Percentiles rank a stretch among this genome's conserved stretches.
phyloP scores from a whole-genome alignment of 2,113 vertebrate species.

The Lota lota region DNA sequence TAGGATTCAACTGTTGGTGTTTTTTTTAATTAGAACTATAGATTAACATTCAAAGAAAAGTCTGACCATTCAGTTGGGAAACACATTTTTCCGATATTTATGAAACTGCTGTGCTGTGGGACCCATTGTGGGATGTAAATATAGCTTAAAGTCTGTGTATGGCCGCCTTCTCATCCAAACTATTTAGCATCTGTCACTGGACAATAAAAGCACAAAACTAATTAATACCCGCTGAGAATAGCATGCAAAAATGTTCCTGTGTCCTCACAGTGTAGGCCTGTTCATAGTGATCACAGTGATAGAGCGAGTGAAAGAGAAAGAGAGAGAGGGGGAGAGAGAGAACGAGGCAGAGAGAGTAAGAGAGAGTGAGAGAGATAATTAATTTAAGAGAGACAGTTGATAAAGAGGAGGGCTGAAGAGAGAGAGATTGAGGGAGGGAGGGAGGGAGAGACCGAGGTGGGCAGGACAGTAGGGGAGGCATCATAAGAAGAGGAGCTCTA shows the following conservation, averaged over 20 bases:
- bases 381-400: conserved; percentile 52
- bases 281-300: conserved; percentile 49
- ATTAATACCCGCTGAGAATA: conserved; percentile 56
- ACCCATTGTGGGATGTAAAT: conserved; percentile 18
- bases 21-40: conserved; percentile 31
- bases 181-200: conserved; percentile 48
- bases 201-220: conserved; percentile 48
- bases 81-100: background rate
- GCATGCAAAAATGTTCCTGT: conserved; percentile 49
- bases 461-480: background rate
- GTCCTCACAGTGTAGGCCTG: conserved; percentile 66
- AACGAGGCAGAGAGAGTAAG: conserved; percentile 20
- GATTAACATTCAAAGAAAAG: conserved; percentile 2
- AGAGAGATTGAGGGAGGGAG: conserved; percentile 35
- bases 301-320: conserved; percentile 2
- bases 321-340: background rate
- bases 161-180: conserved; percentile 21
- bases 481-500: conserved; percentile 34
- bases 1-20: conserved; percentile 13
- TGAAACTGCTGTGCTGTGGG: conserved; percentile 6
- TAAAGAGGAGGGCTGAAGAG: conserved; percentile 25
- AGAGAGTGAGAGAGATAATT: conserved; percentile 51
- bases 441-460: background rate
- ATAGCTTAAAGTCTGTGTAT: conserved; percentile 8
- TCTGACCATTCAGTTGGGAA: conserved; percentile 7